These are phyloP conservation scores for Antheraea mylitta DNA, from an alignment of 1,140 invertebrate species.

Conservation along the genomic window DNA sequence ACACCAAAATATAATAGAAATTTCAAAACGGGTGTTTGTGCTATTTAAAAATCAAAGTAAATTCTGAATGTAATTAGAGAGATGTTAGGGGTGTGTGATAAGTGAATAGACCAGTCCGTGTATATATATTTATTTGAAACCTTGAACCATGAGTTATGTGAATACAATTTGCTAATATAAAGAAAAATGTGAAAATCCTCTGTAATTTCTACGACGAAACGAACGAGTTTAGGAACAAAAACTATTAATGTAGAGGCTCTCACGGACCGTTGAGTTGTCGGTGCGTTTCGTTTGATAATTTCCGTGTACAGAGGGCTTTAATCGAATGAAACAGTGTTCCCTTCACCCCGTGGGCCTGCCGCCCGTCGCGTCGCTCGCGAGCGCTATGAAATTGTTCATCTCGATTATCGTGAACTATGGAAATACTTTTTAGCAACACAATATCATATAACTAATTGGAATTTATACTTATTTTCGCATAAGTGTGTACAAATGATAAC, in stretches of 20 bases:
- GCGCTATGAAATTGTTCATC: constrained; percentile 56
- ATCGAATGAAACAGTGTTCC: constrained; percentile 57
- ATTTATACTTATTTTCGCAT: no score
- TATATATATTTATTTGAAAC: no score
- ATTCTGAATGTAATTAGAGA: no score
- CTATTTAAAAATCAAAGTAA: no score
- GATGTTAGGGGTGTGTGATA: no score
- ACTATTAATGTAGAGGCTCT: constrained; percentile 70
- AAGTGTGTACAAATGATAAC: no score
- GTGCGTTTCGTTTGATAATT: constrained; percentile 76
- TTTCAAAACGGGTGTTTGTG: no score
- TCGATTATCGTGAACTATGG: constrained; percentile 45
- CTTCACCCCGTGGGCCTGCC: constrained; percentile 17
- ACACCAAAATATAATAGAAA: no score
- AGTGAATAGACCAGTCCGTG: no score
- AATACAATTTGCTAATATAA: constrained; percentile 34
- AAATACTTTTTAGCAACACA: constrained; percentile 15
- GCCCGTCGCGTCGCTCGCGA: constrained; percentile 25
- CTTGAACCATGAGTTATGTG: no score
- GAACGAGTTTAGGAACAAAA: constrained; percentile 64
- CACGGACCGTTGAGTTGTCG: constrained; percentile 66
- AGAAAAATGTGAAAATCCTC: constrained; percentile 46
- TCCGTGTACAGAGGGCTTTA: constrained; percentile 63
- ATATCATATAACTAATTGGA: not conserved
- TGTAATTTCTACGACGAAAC: constrained; percentile 54